Evolutionary conservation across 2,113 vertebrate genomes (phyloP).

Genomic region (Euleptes europaea): DNA sequence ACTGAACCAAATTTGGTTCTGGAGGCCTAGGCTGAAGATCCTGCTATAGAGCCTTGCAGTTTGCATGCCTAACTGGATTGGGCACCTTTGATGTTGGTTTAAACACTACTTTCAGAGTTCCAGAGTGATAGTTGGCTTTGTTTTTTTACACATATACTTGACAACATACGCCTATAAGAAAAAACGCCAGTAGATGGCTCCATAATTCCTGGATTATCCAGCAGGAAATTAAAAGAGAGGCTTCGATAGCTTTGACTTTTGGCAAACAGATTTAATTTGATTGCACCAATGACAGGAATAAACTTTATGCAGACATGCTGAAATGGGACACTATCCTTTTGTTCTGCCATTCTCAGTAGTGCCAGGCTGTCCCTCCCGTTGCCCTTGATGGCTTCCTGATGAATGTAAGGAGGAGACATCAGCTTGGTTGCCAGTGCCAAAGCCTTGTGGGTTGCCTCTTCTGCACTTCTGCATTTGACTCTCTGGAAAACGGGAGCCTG

Average conservation of each 20-base stretch:
- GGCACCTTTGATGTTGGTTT: neutral
- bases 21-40: no score
- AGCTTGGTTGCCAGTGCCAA: neutral
- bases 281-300: conserved; percentile 72
- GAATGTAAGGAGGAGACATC: conserved; percentile 35
- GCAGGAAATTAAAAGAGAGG: conserved; percentile 1
- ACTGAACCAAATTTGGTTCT: no score
- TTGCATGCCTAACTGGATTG: neutral
- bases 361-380: conserved; percentile 58
- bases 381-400: conserved; percentile 68
- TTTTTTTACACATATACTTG: neutral
- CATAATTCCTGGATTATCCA: conserved; percentile 69
- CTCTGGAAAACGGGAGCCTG: conserved; percentile 10
- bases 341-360: conserved; percentile 68
- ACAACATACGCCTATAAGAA: neutral
- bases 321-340: conserved; percentile 76
- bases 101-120: neutral
- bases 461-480: neutral
- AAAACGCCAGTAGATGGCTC: conserved; percentile 78
- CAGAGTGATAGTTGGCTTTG: neutral
- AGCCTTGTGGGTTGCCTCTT: neutral
- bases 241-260: conserved; percentile 61
- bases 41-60: neutral
- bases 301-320: conserved; percentile 74
- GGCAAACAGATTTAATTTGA: conserved; percentile 73